Conservation (phyloP, 2,888 invertebrate genomes). For the Incurvaria masculella region DNA sequence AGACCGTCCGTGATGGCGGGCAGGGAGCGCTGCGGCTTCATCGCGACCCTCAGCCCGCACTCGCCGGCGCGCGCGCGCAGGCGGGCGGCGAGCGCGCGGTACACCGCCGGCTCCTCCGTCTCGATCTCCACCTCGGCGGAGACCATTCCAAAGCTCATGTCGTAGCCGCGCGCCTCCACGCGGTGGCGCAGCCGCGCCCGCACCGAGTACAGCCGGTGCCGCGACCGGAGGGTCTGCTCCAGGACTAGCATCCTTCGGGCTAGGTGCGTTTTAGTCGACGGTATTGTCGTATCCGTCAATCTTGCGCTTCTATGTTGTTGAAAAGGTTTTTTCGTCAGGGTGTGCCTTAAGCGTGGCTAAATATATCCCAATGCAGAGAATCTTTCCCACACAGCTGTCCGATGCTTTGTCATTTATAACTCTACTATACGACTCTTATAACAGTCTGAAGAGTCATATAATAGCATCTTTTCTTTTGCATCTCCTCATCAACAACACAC, state of each 20-base stretch:
- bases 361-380: no score
- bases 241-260: conserved; percentile 44
- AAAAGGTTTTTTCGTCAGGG: no score
- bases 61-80: conserved; percentile 25
- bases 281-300: no score
- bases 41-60: background rate
- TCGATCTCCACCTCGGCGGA: conserved; percentile 47
- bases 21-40: background rate
- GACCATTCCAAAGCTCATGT: conserved; percentile 43
- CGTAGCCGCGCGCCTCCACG: conserved; percentile 44
- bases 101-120: conserved; percentile 37
- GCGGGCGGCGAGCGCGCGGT: conserved; percentile 35
- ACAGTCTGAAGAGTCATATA: no score
- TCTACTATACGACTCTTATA: no score
- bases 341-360: no score
- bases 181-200: conserved; percentile 41
- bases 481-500: no score
- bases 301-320: no score
- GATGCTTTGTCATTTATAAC: no score
- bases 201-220: conserved; percentile 39
- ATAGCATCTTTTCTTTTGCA: no score
- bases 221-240: conserved; percentile 48
- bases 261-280: no score
- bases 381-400: no score
- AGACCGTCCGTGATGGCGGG: background rate